These are phyloP conservation scores for Eulacestoma nigropectus DNA, from an alignment of 2,113 vertebrate species.

Conservation along the genomic window DNA sequence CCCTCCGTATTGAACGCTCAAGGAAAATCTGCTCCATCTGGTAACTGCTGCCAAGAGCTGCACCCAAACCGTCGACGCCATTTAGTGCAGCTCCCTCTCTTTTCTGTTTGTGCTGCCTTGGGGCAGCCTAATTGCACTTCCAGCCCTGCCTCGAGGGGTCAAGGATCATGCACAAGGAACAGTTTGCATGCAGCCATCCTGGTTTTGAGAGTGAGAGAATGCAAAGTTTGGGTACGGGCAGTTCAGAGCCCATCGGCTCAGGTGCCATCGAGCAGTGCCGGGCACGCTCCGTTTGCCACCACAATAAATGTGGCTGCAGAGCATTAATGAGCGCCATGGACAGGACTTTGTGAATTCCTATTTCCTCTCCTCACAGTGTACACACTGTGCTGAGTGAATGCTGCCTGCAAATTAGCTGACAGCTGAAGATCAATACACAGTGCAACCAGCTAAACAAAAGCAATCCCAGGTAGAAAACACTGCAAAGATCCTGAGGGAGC, in stretches of 20 bases:
- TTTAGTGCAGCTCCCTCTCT: neutral
- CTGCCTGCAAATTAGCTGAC: neutral
- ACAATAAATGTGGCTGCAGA: neutral
- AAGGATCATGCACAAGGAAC: accelerated
- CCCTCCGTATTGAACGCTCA: neutral
- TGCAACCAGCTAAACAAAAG: neutral
- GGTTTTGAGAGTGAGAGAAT: neutral
- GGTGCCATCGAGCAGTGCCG: accelerated
- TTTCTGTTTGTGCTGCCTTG: neutral
- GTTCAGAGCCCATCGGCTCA: neutral
- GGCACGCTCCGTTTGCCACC: neutral
- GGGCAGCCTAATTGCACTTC: neutral
- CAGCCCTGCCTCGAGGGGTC: neutral
- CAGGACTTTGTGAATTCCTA: neutral
- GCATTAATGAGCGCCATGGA: neutral
- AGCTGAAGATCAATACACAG: neutral
- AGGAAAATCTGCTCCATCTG: neutral
- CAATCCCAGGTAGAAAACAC: neutral
- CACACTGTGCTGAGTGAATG: neutral
- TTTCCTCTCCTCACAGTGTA: neutral
- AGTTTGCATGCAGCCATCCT: neutral
- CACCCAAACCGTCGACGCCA: accelerated
- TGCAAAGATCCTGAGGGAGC: neutral
- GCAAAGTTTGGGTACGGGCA: neutral
- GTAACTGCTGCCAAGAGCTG: neutral